Conservation (phyloP, 2,113 vertebrate species). For the Ivindomyrus marchei region DNA sequence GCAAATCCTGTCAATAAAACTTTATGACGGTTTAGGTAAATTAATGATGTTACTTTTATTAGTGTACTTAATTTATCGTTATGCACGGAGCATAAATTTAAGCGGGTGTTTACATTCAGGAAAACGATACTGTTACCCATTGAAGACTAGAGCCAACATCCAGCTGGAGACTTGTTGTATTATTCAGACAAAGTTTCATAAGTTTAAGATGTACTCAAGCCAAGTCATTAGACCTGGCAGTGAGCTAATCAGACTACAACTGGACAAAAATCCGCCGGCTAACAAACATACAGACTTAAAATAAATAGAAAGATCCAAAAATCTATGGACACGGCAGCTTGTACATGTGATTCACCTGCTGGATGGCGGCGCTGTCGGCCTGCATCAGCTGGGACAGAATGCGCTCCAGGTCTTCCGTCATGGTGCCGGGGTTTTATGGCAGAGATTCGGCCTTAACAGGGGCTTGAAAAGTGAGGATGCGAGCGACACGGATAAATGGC, state of each 20-base stretch:
- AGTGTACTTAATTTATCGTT: background rate
- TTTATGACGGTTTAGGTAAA: background rate
- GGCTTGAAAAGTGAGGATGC: background rate
- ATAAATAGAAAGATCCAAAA: background rate
- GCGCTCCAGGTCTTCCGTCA: conserved; percentile 62
- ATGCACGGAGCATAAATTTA: background rate
- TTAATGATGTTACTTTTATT: background rate
- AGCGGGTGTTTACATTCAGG: background rate
- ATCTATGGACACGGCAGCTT: background rate
- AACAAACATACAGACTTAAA: background rate
- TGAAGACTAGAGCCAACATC: background rate
- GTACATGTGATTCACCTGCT: conserved; percentile 57
- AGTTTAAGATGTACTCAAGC: background rate
- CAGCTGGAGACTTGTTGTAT: background rate
- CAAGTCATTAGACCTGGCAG: background rate
- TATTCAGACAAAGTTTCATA: background rate
- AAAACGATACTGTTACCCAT: background rate
- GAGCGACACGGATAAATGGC: background rate
- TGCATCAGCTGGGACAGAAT: conserved; percentile 66
- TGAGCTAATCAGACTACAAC: background rate
- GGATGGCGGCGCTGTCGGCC: conserved; percentile 74
- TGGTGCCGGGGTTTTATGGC: conserved; percentile 18
- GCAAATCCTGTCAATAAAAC: background rate
- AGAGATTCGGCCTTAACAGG: background rate
- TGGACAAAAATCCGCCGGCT: background rate